phyloP scores from a whole-genome alignment of 2,888 invertebrate species.

The Leptopilina myrica region DNA sequence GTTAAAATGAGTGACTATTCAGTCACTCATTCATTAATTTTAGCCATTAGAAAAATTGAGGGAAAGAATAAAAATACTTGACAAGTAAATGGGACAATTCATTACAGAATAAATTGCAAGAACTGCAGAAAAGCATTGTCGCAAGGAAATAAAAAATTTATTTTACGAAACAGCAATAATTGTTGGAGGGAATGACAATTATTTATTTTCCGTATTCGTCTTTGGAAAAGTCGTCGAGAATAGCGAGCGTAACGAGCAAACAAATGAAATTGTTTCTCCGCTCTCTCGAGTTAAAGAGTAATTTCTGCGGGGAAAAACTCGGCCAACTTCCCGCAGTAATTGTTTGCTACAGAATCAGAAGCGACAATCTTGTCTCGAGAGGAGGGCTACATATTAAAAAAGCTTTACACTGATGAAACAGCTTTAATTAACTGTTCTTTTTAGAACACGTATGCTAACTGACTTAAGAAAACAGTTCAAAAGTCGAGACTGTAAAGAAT shows the following conservation, averaged over 20 bases:
- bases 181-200: constrained; percentile 24
- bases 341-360: constrained; percentile 47
- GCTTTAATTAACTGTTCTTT: constrained; percentile 48
- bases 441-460: constrained; percentile 25
- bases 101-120: constrained; percentile 8
- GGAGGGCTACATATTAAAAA: constrained; percentile 34
- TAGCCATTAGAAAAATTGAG: neutral
- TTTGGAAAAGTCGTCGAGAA: constrained; percentile 35
- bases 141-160: constrained; percentile 3
- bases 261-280: constrained; percentile 34
- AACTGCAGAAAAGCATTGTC: constrained; percentile 21
- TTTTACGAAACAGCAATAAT: constrained; percentile 33
- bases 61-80: neutral
- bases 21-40: neutral
- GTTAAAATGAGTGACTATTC: neutral
- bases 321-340: constrained; percentile 47
- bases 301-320: constrained; percentile 42
- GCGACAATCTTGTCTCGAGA: constrained; percentile 40
- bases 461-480: neutral
- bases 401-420: constrained; percentile 29
- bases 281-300: constrained; percentile 31
- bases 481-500: neutral
- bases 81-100: constrained; percentile 1
- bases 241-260: constrained; percentile 37
- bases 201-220: constrained; percentile 28